A percentile compares a stretch with the other conserved stretches of the same genome.
phyloP scores from a whole-genome alignment of 2,113 vertebrate genomes.

The Archilochus colubris region DNA sequence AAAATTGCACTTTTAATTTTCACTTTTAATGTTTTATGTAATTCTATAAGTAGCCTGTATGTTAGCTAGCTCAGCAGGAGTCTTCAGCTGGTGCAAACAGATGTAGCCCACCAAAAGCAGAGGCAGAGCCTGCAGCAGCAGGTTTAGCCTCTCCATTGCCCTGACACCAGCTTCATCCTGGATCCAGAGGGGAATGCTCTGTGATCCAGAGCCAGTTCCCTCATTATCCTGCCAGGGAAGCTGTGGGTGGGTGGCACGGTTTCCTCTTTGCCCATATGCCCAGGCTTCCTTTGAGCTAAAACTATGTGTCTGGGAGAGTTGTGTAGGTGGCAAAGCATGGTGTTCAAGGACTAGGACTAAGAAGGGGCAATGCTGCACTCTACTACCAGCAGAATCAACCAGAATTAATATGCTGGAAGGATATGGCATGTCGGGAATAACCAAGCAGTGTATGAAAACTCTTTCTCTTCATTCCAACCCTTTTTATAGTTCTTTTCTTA shows the following conservation, averaged over 20 bases:
- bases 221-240: neutral
- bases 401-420: neutral
- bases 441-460: neutral
- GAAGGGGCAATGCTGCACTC: neutral
- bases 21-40: neutral
- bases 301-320: neutral
- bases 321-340: neutral
- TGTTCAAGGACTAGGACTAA: neutral
- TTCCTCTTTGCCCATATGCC: neutral
- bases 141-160: too few species aligned
- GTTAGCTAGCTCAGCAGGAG: too few species aligned
- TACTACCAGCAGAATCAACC: rapidly evolving
- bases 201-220: neutral
- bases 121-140: rapidly evolving
- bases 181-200: neutral
- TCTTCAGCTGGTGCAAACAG: neutral
- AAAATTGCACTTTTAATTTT: neutral
- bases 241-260: rapidly evolving
- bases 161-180: neutral
- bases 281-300: neutral
- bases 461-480: neutral
- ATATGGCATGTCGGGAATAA: neutral
- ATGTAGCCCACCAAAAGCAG: neutral
- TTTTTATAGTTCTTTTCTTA: neutral
- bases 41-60: neutral